phyloP scores from a whole-genome alignment of 2,888 invertebrate genomes.

The Sphaerophoria taeniata region DNA sequence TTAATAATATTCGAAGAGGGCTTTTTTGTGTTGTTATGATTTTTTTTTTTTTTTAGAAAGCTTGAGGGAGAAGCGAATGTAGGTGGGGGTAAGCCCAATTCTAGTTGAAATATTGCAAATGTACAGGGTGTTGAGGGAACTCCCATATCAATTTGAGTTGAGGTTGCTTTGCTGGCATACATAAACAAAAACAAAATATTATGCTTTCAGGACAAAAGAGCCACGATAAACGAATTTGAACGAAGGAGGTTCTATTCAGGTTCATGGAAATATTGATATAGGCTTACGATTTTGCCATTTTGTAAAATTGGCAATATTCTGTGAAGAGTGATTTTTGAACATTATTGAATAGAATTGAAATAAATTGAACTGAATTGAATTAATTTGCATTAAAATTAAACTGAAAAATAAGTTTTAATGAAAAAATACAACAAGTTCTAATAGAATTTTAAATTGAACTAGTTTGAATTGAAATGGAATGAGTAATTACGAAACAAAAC shows the following conservation, averaged over 20 bases:
- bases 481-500: too few relatives aligned
- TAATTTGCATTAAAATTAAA: too few relatives aligned
- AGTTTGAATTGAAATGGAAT: too few relatives aligned
- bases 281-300: too few relatives aligned
- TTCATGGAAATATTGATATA: too few relatives aligned
- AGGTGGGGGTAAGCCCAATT: slow-evolving; percentile 6
- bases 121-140: slow-evolving; percentile 37
- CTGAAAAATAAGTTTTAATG: too few relatives aligned
- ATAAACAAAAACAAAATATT: background rate
- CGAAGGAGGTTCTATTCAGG: background rate
- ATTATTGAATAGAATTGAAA: too few relatives aligned
- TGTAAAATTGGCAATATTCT: too few relatives aligned
- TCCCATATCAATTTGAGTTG: slow-evolving; percentile 2
- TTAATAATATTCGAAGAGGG: slow-evolving; percentile 64
- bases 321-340: too few relatives aligned
- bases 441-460: too few relatives aligned
- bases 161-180: slow-evolving; percentile 2
- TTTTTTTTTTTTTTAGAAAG: background rate
- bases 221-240: background rate
- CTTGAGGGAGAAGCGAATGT: background rate
- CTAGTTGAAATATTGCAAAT: slow-evolving; percentile 19
- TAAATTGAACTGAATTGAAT: too few relatives aligned
- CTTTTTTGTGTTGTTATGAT: background rate
- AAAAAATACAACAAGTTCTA: too few relatives aligned
- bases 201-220: background rate